phyloP scores from a whole-genome alignment of 92 coral and sea anemone species.

The Zoanthus solanderi region DNA sequence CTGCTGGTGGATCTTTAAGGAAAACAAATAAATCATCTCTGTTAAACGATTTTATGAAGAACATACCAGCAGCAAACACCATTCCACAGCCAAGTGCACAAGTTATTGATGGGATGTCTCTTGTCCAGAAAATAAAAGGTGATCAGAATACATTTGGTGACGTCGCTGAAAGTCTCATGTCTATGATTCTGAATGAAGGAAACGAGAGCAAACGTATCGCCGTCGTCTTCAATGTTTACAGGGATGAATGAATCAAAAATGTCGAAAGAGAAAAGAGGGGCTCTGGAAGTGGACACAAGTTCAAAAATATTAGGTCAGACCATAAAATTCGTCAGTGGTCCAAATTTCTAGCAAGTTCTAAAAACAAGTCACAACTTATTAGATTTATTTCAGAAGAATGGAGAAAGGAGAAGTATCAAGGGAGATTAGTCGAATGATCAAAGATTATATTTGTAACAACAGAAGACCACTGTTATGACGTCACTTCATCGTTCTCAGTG shows the following conservation, averaged over 20 bases:
- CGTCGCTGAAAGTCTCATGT: background rate
- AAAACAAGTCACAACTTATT: background rate
- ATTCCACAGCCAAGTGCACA: background rate
- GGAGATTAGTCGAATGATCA: background rate
- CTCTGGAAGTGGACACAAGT: background rate
- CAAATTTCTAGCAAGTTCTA: background rate
- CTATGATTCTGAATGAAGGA: background rate
- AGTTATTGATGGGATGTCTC: slow-evolving; percentile 24
- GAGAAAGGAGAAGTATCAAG: background rate
- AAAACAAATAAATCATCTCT: slow-evolving; percentile 40
- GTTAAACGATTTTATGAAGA: background rate
- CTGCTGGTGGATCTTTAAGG: slow-evolving; percentile 22
- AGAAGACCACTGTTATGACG: background rate
- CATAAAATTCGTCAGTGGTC: background rate
- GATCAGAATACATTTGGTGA: background rate
- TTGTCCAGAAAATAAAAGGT: slow-evolving; percentile 8
- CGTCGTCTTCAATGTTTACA: slow-evolving; percentile 18
- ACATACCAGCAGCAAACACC: background rate
- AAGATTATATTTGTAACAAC: background rate
- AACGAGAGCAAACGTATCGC: background rate
- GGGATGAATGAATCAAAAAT: background rate
- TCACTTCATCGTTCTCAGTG: background rate
- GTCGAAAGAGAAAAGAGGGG: too few species aligned
- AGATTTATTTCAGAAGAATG: background rate
- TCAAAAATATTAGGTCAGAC: background rate